phyloP scores from a whole-genome alignment of 2,113 vertebrate genomes.

The Motacilla tschutschensis region DNA sequence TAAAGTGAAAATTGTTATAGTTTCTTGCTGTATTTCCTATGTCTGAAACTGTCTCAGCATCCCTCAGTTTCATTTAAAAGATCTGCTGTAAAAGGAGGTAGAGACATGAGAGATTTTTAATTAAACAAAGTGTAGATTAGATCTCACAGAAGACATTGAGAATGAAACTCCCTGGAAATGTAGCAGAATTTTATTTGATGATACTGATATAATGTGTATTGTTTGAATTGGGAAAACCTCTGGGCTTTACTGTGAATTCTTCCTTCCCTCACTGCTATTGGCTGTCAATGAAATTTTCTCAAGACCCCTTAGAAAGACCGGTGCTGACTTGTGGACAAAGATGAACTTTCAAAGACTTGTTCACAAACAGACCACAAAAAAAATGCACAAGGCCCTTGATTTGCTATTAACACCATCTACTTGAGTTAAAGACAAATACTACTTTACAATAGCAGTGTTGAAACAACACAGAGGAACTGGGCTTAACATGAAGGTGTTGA shows the following conservation, averaged over 20 bases:
- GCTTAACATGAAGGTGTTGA: not conserved
- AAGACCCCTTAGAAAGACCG: not conserved
- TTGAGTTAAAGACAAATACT: not conserved
- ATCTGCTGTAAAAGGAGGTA: not conserved
- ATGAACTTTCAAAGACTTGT: not conserved
- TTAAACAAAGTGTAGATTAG: constrained; percentile 49
- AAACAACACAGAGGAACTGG: not conserved
- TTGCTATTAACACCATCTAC: not conserved
- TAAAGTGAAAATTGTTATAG: not conserved
- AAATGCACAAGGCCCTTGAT: not conserved
- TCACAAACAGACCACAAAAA: not conserved
- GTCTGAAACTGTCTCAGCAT: not conserved
- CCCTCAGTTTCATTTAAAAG: constrained; percentile 1
- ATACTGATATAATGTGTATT: not conserved
- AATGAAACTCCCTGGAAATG: not conserved
- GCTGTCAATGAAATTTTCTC: not conserved
- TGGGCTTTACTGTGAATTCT: not conserved
- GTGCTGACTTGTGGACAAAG: not conserved
- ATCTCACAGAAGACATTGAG: constrained; percentile 11
- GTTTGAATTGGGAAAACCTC: not conserved
- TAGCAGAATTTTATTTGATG: not conserved
- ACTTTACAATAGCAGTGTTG: not conserved
- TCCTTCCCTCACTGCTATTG: not conserved
- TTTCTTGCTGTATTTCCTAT: not conserved
- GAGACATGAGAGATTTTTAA: constrained; percentile 47